Conservation (phyloP, 1,140 invertebrate species). For the Drosophila varians region DNA sequence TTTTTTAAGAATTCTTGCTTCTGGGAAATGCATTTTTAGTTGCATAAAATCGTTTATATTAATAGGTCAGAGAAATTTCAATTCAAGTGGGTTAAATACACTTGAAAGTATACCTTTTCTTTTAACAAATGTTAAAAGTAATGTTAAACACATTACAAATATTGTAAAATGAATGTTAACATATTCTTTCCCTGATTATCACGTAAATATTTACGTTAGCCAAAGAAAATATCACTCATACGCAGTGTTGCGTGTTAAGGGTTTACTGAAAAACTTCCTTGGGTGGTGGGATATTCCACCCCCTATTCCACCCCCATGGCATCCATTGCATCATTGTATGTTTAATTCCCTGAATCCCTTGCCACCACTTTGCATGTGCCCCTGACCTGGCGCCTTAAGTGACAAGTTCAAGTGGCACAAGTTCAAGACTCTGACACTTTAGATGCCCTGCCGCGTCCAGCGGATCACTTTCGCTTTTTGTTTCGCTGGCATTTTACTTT, state of each 20-base stretch:
- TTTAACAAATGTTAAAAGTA: no score
- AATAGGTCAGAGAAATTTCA: no score
- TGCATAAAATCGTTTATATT: no score
- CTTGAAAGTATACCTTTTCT: no score
- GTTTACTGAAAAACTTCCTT: not conserved
- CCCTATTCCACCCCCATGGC: not conserved
- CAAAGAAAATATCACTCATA: not conserved
- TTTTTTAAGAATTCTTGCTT: no score
- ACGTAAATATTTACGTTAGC: no score
- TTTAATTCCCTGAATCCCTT: constrained; percentile 3
- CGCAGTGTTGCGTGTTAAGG: not conserved
- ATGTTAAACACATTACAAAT: no score
- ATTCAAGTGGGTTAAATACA: no score
- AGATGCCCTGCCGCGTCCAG: constrained; percentile 21
- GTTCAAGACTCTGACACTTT: constrained; percentile 43
- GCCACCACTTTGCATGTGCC: constrained; percentile 21
- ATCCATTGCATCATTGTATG: constrained; percentile 4
- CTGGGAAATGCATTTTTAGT: no score
- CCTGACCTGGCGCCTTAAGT: constrained; percentile 35
- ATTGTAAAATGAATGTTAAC: no score
- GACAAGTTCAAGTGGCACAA: constrained; percentile 43
- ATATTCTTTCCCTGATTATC: no score
- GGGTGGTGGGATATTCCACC: no score
- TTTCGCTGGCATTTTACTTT: constrained; percentile 41
- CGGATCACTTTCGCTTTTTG: constrained; percentile 61